Base-by-base conservation (phyloP, 2,797 vertebrate genomes). In the Graptemys geographica region DNA sequence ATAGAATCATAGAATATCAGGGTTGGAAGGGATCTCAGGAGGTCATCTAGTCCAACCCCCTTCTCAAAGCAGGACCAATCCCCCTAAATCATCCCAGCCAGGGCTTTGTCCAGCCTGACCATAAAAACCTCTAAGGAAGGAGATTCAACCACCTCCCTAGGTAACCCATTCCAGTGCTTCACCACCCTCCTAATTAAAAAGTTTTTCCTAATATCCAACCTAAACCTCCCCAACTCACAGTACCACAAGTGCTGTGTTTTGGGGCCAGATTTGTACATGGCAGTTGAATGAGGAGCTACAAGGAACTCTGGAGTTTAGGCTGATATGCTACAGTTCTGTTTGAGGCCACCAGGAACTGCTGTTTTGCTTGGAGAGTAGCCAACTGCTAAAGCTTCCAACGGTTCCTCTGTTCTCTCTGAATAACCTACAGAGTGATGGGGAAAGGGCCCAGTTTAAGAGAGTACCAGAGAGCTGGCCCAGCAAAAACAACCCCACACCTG, bases 231-330 rank as follows among this genome's bases (percentile, higher is more conserved):
- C 1, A 85, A 12, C 79, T 89, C 57, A 65, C 11, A 56, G 72
- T n/a, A 27, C 84, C 90, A 49, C 15, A 83, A 80, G 79, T 76
- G 72, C 86, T 94, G 86, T 93, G 78, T 44, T 85, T 96, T 95
- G 88, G 16, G 33, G 33, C 8, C 16, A 9, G 8, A 65, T 65
- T 33, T 65, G 33, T 65, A 33, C 79, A 82, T 62, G 44, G 37
- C 90, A 87, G 1, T 78, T 93, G 88, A 94, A 85, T 65, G 94
- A 94, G 82, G 81, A 84, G n/a, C 88, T 93, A 62, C 78, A 93
- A 95, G 96, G 81, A 1, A 1, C 84, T 88, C 87, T 65, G 57
- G 79, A 81, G 93, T 84, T 49, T 69, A 41, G 65, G 37, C 65
- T 69, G 82, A 93, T 80, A 55, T 90, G 25, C 72, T 92, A 0